Evolutionary conservation across 2,113 vertebrate genomes (phyloP).

Genomic region (Rhadina sibilatrix): DNA sequence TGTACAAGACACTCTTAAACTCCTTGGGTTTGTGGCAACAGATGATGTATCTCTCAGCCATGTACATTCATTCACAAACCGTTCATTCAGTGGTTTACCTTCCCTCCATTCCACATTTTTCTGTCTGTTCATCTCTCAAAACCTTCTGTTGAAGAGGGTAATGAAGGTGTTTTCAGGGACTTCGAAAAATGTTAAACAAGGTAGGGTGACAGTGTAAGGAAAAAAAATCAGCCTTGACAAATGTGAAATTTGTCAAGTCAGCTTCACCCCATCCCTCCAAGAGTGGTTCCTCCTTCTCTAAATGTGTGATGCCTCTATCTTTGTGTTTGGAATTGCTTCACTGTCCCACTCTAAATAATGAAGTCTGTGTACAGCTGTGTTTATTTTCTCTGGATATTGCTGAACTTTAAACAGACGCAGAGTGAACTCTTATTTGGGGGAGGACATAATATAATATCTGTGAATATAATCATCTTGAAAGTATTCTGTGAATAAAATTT

Average conservation of each 20-base stretch:
- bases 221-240: background rate
- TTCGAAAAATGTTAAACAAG: background rate
- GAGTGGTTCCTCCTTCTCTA: background rate
- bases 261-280: background rate
- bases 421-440: background rate
- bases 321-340: background rate
- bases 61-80: background rate
- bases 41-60: background rate
- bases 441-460: background rate
- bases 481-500: background rate
- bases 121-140: background rate
- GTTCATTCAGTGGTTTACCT: background rate
- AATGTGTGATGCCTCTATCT: background rate
- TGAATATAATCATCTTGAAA: background rate
- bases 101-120: background rate
- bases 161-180: background rate
- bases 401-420: background rate
- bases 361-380: background rate
- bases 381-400: conserved; percentile 9
- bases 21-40: background rate
- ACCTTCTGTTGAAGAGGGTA: background rate
- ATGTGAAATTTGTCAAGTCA: background rate
- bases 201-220: background rate
- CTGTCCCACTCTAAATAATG: background rate
- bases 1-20: background rate